Percentiles rank a stretch among this genome's conserved stretches.
Evolutionary conservation across 2,888 invertebrate genomes (phyloP).

Genomic region (Cheilosia variabilis): DNA sequence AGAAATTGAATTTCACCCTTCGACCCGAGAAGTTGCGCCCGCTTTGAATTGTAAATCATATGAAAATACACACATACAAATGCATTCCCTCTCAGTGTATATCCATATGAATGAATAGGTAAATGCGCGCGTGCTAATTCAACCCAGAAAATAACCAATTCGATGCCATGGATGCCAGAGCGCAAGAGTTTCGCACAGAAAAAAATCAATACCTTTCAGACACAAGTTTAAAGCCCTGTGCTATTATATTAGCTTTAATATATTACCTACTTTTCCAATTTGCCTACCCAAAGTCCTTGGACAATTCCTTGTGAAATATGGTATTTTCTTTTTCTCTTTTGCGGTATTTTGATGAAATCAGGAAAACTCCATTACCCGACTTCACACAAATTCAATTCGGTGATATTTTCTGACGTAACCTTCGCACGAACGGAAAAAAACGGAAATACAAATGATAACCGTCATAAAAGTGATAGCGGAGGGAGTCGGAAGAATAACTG

Average conservation of each 20-base stretch:
- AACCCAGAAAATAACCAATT: slow-evolving; percentile 21
- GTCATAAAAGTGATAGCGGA: slow-evolving; percentile 14
- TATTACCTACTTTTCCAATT: slow-evolving; percentile 55
- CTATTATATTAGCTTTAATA: slow-evolving; percentile 36
- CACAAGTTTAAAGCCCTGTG: slow-evolving; percentile 40
- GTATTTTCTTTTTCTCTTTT: not conserved
- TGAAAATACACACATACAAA: slow-evolving; percentile 3
- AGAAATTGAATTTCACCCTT: slow-evolving; percentile 27
- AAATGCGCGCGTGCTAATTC: slow-evolving; percentile 32
- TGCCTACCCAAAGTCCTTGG: slow-evolving; percentile 20
- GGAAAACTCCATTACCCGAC: slow-evolving; percentile 44
- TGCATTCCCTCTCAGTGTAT: not conserved
- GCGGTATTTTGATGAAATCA: slow-evolving; percentile 15
- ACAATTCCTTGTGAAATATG: slow-evolving; percentile 27
- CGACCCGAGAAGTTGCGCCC: slow-evolving; percentile 28
- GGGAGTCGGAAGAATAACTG: slow-evolving; percentile 30
- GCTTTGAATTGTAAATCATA: slow-evolving; percentile 38
- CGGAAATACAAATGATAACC: slow-evolving; percentile 36
- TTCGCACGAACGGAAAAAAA: slow-evolving; percentile 17
- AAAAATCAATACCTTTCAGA: slow-evolving; percentile 58
- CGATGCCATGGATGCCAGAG: slow-evolving; percentile 10
- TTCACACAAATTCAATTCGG: slow-evolving; percentile 38
- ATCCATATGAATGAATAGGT: slow-evolving; percentile 12
- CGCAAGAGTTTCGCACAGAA: slow-evolving; percentile 30
- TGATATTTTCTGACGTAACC: slow-evolving; percentile 26